Conservation (phyloP, 2,888 invertebrate genomes). For the Hyppa rectilinea region DNA sequence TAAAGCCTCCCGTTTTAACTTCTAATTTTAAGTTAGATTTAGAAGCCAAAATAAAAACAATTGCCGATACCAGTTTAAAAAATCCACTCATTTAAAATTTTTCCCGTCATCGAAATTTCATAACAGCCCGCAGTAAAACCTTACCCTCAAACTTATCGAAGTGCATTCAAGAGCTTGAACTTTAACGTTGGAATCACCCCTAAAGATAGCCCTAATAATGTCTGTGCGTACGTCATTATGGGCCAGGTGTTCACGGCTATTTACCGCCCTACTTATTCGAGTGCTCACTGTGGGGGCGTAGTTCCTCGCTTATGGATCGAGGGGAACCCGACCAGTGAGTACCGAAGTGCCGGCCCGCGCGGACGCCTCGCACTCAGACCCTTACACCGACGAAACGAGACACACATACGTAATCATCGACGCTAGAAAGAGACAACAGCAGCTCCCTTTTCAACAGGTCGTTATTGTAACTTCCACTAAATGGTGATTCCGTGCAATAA, state of each 20-base stretch:
- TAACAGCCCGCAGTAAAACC: not conserved
- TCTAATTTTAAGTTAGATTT: not conserved
- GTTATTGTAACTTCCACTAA: slow-evolving; percentile 87
- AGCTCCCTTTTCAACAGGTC: slow-evolving; percentile 88
- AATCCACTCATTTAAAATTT: not conserved
- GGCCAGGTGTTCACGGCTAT: slow-evolving; percentile 86
- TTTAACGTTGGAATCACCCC: slow-evolving; percentile 64
- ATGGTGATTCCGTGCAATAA: slow-evolving; percentile 87
- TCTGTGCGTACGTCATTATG: slow-evolving; percentile 77
- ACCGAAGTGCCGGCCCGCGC: slow-evolving; percentile 84
- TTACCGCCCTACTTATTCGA: slow-evolving; percentile 87
- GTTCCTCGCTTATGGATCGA: slow-evolving; percentile 86
- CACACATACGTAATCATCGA: slow-evolving; percentile 73
- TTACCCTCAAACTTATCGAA: slow-evolving; percentile 17
- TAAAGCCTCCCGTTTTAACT: too few species aligned
- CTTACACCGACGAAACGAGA: slow-evolving; percentile 75
- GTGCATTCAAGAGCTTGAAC: slow-evolving; percentile 54
- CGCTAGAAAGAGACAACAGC: slow-evolving; percentile 81
- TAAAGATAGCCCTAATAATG: slow-evolving; percentile 69
- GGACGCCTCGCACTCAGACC: slow-evolving; percentile 80
- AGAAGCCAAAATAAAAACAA: not conserved
- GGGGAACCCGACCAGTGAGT: slow-evolving; percentile 82
- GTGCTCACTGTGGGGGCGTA: slow-evolving; percentile 79
- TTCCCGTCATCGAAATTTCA: not conserved
- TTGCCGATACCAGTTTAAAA: too few species aligned